A percentile compares a stretch with the other conserved stretches of the same genome.
These are phyloP conservation scores for Apodemus sylvaticus DNA, from an alignment of 2,113 vertebrate genomes.

Conservation along the genomic window DNA sequence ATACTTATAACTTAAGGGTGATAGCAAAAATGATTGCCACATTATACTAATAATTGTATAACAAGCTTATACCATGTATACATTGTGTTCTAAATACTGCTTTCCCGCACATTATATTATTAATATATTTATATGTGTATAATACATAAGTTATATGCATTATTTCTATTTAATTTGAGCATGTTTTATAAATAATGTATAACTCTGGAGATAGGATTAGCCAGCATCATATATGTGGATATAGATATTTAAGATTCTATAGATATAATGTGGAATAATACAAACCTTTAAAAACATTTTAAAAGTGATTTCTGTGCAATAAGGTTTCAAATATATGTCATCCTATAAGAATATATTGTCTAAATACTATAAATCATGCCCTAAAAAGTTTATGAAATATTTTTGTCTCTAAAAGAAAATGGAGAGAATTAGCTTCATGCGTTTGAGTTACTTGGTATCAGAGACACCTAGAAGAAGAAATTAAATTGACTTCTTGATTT, in stretches of 20 bases:
- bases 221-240: not conserved
- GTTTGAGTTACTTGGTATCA: not conserved
- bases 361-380: not conserved
- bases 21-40: not conserved
- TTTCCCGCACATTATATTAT: not conserved
- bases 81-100: not conserved
- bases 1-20: not conserved
- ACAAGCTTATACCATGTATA: not conserved
- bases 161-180: not conserved
- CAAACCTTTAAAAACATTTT: not conserved
- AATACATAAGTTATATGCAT: not conserved
- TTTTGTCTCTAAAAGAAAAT: not conserved
- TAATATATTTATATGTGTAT: no score
- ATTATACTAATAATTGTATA: not conserved
- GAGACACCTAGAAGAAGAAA: not conserved
- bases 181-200: not conserved
- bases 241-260: not conserved
- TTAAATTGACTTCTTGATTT: slow-evolving; percentile 27
- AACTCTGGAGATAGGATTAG: not conserved
- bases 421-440: not conserved
- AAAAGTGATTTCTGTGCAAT: not conserved
- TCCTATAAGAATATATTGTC: slow-evolving; percentile 9
- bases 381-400: not conserved
- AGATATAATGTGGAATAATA: not conserved
- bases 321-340: not conserved